Evolutionary conservation across 1,140 invertebrate genomes (phyloP).

Genomic region (Diorhabda elongata): DNA sequence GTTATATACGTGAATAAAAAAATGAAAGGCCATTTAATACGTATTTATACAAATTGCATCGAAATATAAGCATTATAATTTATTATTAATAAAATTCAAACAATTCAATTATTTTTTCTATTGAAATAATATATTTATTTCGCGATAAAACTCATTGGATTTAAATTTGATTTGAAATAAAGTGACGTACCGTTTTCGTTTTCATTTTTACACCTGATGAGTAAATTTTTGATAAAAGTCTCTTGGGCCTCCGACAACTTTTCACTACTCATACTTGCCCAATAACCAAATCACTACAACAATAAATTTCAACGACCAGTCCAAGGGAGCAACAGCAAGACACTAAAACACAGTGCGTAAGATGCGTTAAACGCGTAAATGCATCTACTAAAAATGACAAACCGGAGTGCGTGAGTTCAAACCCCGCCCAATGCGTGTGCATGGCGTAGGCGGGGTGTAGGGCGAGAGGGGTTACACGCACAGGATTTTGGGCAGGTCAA

Average conservation of each 20-base stretch:
- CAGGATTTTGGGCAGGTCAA: conserved; percentile 36
- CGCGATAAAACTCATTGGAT: no score
- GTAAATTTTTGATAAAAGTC: conserved; percentile 34
- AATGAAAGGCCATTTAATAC: no score
- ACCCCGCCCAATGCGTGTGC: conserved; percentile 44
- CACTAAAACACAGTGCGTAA: conserved; percentile 17
- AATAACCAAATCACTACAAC: neutral
- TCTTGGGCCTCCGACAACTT: conserved; percentile 30
- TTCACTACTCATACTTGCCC: conserved; percentile 3
- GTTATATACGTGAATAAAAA: no score
- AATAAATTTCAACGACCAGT: conserved; percentile 9
- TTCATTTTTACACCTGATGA: conserved; percentile 33
- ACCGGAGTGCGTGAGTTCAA: conserved; percentile 28
- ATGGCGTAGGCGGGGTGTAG: conserved; percentile 30
- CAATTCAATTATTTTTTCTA: no score
- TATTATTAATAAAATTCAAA: no score
- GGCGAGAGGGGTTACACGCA: neutral
- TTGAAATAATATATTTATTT: no score
- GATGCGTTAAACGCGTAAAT: conserved; percentile 15
- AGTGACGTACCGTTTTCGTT: conserved; percentile 31
- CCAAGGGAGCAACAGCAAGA: conserved; percentile 19
- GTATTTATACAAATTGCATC: no score
- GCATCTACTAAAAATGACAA: conserved; percentile 23
- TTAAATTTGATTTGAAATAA: no score
- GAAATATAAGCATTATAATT: no score